These are phyloP conservation scores for Aphidoletes aphidimyza DNA, from an alignment of 2,888 invertebrate species.

Conservation along the genomic window DNA sequence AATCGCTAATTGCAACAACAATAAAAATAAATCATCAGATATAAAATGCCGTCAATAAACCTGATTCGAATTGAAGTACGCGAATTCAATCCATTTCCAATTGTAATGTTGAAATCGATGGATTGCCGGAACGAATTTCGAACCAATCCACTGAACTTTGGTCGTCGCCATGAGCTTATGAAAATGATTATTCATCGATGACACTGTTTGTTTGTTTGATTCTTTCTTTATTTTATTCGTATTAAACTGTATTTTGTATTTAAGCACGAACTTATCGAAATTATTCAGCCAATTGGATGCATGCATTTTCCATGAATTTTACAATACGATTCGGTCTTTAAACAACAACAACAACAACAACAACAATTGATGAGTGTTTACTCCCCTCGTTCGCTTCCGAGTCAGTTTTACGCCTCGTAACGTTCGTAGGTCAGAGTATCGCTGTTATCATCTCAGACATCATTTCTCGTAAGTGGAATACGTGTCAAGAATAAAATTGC, in stretches of 20 bases:
- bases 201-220: background rate
- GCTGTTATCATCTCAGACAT: too few species aligned
- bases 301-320: too few species aligned
- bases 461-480: too few species aligned
- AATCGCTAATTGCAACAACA: background rate
- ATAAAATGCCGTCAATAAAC: background rate
- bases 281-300: too few species aligned
- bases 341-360: too few species aligned
- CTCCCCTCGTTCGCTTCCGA: too few species aligned
- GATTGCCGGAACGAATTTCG: background rate
- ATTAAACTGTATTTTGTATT: background rate
- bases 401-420: too few species aligned
- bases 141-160: constrained; percentile 3
- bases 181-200: background rate
- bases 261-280: too few species aligned
- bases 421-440: too few species aligned
- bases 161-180: background rate
- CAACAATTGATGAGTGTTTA: too few species aligned
- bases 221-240: background rate
- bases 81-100: background rate
- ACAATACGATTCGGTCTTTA: too few species aligned
- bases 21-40: background rate
- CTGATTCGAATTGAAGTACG: background rate
- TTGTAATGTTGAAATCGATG: background rate
- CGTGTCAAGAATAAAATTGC: too few species aligned